Evolutionary conservation across 1,140 invertebrate species (phyloP), one percentile per base, ranked within the genome.

Genomic region (Magallana ariakensis): DNA sequence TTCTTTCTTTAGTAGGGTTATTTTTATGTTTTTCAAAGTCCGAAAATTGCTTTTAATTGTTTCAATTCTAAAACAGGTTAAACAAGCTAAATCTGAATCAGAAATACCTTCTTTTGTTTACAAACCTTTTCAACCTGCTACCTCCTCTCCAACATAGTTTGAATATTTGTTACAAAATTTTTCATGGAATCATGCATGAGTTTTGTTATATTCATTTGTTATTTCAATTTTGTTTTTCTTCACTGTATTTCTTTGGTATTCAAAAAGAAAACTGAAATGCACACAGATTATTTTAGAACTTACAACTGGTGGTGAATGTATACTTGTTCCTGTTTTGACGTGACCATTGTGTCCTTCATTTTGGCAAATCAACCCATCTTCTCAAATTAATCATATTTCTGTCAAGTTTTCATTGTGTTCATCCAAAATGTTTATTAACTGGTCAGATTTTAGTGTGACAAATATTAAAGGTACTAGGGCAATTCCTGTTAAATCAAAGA

Each of bases 251-350:
- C n/a, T 60, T 13, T 60, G 58, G 58, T 16, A 10, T 60, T 60
- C 58, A 13, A 60, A 60, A 80, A 22, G 70, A 80, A 80, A 80
- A 80, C 7, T 33, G 6, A 80, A 15, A 26, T 80, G 22, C 26
- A 80, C 70, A 0, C 70, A 80, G 15, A 19, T 80, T 26, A 53
- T 80, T 53, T 33, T 80, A 19, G 70, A 80, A 80, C 7, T 80
- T 10, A 80, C 70, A 26, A 80, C 70, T n/a, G 70, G 70, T 26
- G 70, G 70, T 80, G 70, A 80, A 80, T 80, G 70, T 80, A 19
- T 80, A 6, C 33, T 80, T 26, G 26, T 80, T 13, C 70, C 70
- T 80, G 70, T 80, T 26, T 15, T 80, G 8, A 80, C 22, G 4
- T 80, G 11, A 22, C 70, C 70, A 80, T 46, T 75, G 11, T 75